A percentile compares a stretch with the other conserved stretches of the same genome.
These are phyloP conservation scores for Anoplius nigerrimus DNA, from an alignment of 2,888 invertebrate genomes.

Conservation along the genomic window DNA sequence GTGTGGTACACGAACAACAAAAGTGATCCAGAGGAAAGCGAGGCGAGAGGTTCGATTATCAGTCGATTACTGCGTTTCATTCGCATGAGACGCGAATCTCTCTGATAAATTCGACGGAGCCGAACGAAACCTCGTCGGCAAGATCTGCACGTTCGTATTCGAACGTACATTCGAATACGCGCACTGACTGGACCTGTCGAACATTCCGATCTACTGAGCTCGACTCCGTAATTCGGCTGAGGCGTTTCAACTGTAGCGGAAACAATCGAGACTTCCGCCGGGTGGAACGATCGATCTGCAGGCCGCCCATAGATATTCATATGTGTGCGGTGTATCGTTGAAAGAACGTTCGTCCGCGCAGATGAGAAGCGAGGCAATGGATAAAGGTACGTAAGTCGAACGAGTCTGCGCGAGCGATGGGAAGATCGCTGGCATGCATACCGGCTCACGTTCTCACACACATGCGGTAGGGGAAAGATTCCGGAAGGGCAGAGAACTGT, in stretches of 20 bases:
- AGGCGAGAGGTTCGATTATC: not conserved
- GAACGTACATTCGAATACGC: not conserved
- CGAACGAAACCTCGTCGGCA: not conserved
- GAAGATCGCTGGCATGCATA: not conserved
- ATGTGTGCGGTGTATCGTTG: not conserved
- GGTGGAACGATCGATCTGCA: not conserved
- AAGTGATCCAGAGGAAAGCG: too few relatives aligned
- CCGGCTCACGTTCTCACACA: too few relatives aligned
- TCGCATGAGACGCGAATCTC: not conserved
- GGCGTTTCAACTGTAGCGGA: slow-evolving; percentile 3
- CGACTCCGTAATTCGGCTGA: not conserved
- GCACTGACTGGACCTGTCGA: not conserved
- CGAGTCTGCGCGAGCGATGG: not conserved
- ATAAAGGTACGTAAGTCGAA: not conserved
- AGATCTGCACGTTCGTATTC: not conserved
- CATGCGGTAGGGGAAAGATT: not conserved
- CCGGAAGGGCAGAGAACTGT: not conserved
- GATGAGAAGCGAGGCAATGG: not conserved
- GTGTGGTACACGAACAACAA: too few relatives aligned
- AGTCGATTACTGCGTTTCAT: not conserved
- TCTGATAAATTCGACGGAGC: not conserved
- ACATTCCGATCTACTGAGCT: not conserved
- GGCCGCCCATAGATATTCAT: not conserved
- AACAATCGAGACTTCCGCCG: slow-evolving; percentile 8
- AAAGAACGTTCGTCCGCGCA: not conserved